A percentile compares a stretch with the other conserved stretches of the same genome.
These are phyloP conservation scores for Aspiorhynchus laticeps DNA, from an alignment of 2,113 vertebrate species.

Conservation along the genomic window DNA sequence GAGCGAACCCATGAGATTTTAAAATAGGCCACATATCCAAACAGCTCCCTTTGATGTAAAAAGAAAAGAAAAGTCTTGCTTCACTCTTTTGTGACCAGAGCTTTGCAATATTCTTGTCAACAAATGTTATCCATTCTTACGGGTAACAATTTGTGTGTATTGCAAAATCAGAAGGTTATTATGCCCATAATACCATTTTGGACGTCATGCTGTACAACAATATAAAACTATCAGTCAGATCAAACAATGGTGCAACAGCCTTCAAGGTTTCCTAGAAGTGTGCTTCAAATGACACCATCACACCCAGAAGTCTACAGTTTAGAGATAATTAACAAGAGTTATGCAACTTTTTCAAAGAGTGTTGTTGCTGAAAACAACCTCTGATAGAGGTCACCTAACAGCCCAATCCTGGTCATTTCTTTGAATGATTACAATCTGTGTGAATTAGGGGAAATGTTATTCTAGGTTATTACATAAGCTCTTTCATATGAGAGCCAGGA, in stretches of 20 bases:
- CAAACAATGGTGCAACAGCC: background rate
- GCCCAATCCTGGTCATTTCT: background rate
- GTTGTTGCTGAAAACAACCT: background rate
- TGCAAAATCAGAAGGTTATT: conserved; percentile 20
- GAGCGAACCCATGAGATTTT: background rate
- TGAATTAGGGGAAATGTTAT: background rate
- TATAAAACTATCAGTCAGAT: background rate
- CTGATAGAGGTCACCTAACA: background rate
- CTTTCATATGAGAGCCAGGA: background rate
- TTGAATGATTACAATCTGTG: background rate
- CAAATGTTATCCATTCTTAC: background rate
- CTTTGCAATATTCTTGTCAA: background rate
- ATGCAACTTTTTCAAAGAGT: conserved; percentile 4
- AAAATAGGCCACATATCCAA: background rate
- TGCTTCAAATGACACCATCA: background rate
- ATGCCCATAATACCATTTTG: background rate
- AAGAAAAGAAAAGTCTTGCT: background rate
- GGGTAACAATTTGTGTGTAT: background rate
- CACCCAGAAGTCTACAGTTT: background rate
- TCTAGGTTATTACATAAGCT: background rate
- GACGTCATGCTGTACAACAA: background rate
- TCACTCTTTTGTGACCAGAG: conserved; percentile 1
- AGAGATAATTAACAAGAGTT: conserved; percentile 4
- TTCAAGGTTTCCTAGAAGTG: conserved; percentile 12
- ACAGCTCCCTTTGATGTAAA: background rate